These are phyloP conservation scores for Denticeps clupeoides DNA, from an alignment of 2,797 vertebrate genomes.

Conservation along the genomic window DNA sequence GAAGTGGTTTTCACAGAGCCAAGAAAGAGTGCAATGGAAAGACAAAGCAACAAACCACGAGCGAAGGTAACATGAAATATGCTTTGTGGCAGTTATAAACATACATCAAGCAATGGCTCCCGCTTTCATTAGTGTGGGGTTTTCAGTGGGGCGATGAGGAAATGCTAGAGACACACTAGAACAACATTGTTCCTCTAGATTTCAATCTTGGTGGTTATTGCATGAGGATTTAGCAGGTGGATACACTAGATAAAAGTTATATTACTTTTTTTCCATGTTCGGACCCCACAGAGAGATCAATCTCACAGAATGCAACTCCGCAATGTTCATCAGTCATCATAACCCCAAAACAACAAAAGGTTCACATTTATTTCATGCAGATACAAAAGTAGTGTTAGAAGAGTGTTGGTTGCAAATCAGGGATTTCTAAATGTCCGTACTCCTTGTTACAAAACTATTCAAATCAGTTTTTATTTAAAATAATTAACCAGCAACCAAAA, in stretches of 20 bases:
- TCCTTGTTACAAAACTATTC: no score
- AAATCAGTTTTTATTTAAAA: no score
- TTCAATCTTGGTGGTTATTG: slow-evolving; percentile 37
- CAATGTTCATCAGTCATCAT: slow-evolving; percentile 10
- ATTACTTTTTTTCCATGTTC: slow-evolving; percentile 24
- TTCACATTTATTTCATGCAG: not conserved
- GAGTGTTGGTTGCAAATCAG: no score
- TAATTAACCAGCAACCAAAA: no score
- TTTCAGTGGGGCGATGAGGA: slow-evolving; percentile 39
- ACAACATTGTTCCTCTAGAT: slow-evolving; percentile 31
- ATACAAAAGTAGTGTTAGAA: not conserved
- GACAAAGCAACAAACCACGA: not conserved
- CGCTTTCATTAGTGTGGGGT: slow-evolving; percentile 57
- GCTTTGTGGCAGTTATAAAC: slow-evolving; percentile 32
- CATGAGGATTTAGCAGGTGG: slow-evolving; percentile 36
- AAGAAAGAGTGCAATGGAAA: slow-evolving; percentile 25
- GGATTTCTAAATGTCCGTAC: no score
- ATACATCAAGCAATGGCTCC: slow-evolving; percentile 46
- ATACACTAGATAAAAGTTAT: slow-evolving; percentile 27
- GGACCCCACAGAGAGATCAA: not conserved
- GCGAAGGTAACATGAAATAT: slow-evolving; percentile 48
- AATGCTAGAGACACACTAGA: slow-evolving; percentile 36
- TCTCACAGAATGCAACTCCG: not conserved
- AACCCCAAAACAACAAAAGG: no score
- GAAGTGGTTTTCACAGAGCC: slow-evolving; percentile 48